Evolutionary conservation across 2,797 vertebrate species (phyloP), one percentile per base, ranked within the genome.

Genomic region (Siniperca undulata): DNA sequence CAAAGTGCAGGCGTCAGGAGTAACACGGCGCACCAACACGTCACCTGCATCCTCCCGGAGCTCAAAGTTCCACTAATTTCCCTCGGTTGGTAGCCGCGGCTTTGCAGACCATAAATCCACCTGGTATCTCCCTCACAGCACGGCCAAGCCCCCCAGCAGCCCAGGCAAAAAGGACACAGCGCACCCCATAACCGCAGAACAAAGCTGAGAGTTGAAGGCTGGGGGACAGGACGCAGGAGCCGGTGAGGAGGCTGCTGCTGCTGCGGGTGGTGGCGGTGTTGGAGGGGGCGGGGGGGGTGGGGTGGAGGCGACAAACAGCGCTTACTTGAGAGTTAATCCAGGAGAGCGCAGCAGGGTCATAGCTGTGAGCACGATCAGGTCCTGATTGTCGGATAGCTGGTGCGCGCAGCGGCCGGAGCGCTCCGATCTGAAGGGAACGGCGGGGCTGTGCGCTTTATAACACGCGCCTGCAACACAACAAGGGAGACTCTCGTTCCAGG

Each of bases 81-180:
- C 97, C 95, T 96, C 93, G 91, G 93, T 93, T 96, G 92, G 88
- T 91, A 94, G 93, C 93, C 92, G 95, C 94, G 95, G 96, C 95
- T 96, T 92, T 94, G 95, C 95, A 95, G 97, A 97, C 92, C 98
- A 99, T 99, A 98, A 96, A 98, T 99, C 97, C 98, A 97, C 95
- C 96, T 34, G 96, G 91, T 95, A 95, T 97, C 96, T 94, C 93
- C 95, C 83, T 97, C 95, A 97, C 94, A 96, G 95, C 92, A 81
- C 94, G 87, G 92, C 89, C 94, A 91, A 94, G 95, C 94, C 95
- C 95, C 94, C 95, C 95, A 95, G 94, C 95, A 96, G 96, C 95
- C 97, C 96, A 92, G 95, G 90, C 87, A 94, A 93, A 95, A 95
- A 95, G 92, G 94, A 97, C 94, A 96, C 94, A 87, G 94, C 88